A percentile compares a stretch with the other conserved stretches of the same genome.
phyloP scores from a whole-genome alignment of 2,113 vertebrate genomes.

The Antechinus stuartii region DNA sequence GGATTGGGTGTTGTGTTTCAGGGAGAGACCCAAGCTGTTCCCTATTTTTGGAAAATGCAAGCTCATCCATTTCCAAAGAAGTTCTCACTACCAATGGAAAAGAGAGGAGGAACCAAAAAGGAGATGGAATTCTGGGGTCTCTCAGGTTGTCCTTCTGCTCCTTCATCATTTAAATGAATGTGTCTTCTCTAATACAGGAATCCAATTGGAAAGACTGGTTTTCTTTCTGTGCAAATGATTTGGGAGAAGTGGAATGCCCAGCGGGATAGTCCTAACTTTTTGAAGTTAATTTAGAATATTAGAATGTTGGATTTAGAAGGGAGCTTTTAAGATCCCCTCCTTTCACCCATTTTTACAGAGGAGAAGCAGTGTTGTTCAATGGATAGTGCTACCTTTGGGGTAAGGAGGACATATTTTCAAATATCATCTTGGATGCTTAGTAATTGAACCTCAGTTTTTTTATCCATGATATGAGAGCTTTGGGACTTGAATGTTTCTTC shows the following conservation, averaged over 20 bases:
- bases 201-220: neutral
- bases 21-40: conserved; percentile 1
- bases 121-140: neutral
- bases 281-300: neutral
- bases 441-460: neutral
- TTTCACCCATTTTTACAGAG: neutral
- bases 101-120: neutral
- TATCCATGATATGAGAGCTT: neutral
- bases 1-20: conserved; percentile 43
- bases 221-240: conserved; percentile 18
- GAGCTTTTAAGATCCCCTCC: neutral
- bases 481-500: neutral
- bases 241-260: neutral
- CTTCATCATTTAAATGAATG: neutral
- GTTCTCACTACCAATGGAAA: neutral
- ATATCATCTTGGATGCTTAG: neutral
- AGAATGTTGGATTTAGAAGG: neutral
- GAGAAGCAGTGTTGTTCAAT: neutral
- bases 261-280: neutral
- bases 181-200: conserved; percentile 14
- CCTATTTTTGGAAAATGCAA: conserved; percentile 15
- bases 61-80: neutral
- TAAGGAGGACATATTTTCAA: neutral
- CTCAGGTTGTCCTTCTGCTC: neutral
- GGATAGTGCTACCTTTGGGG: neutral